phyloP scores from a whole-genome alignment of 1,140 invertebrate species.

The Bombus waltoni region DNA sequence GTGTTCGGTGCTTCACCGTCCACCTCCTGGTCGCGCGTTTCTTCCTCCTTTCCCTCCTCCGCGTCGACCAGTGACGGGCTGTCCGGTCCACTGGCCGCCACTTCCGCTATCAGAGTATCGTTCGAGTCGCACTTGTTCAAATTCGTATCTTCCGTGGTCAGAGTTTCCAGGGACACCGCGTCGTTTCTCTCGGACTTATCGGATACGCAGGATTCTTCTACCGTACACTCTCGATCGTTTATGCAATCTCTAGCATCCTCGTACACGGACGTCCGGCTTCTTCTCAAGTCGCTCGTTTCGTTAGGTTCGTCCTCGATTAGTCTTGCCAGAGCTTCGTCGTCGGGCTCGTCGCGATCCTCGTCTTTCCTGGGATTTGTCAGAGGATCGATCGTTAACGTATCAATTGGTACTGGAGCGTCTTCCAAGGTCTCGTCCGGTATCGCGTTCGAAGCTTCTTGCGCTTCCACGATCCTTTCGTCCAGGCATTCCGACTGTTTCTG shows the following conservation, averaged over 20 bases:
- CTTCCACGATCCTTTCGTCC: conserved; percentile 39
- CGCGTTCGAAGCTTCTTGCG: not conserved
- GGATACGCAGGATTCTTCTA: not conserved
- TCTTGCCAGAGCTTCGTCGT: conserved; percentile 34
- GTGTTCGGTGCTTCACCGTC: conserved; percentile 3
- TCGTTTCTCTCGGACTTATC: conserved; percentile 30
- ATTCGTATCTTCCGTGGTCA: conserved; percentile 59
- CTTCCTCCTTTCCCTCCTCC: conserved; percentile 18
- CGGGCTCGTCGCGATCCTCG: conserved; percentile 1
- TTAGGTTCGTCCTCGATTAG: conserved; percentile 48
- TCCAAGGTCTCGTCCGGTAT: conserved; percentile 22
- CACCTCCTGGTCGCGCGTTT: not conserved
- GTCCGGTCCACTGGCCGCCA: conserved; percentile 49
- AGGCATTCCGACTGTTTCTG: conserved; percentile 50
- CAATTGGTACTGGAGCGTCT: not conserved
- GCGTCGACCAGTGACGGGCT: not conserved
- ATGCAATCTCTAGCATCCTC: conserved; percentile 70
- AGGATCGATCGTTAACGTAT: not conserved
- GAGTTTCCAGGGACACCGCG: conserved; percentile 46
- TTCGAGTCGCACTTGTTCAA: conserved; percentile 78
- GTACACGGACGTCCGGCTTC: conserved; percentile 69
- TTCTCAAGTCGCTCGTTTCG: conserved; percentile 46
- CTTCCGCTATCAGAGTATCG: conserved; percentile 76
- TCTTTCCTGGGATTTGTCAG: conserved; percentile 25
- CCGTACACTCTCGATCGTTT: conserved; percentile 30